Evolutionary conservation across 2,113 vertebrate genomes (phyloP).

Genomic region (Merops nubicus): DNA sequence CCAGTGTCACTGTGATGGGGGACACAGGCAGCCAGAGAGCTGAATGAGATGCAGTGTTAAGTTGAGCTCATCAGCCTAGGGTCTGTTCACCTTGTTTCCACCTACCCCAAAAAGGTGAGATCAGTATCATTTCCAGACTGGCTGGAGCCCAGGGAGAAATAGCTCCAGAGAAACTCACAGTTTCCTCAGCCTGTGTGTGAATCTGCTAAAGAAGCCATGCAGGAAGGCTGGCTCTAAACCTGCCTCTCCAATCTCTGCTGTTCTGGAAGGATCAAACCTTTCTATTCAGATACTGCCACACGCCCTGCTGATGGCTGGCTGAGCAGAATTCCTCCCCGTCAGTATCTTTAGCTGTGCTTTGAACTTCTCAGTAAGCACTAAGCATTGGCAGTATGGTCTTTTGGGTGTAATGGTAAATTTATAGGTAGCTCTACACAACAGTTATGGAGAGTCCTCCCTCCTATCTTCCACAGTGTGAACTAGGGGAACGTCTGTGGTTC

Average conservation of each 20-base stretch:
- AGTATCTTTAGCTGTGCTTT: neutral
- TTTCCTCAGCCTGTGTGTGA: slow-evolving; percentile 10
- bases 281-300: neutral
- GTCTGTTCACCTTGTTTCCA: neutral
- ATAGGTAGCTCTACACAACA: neutral
- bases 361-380: neutral
- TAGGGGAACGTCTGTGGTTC: neutral
- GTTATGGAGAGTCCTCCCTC: neutral
- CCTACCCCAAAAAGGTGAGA: neutral
- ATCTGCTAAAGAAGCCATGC: neutral
- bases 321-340: neutral
- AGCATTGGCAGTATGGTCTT: neutral
- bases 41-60: neutral
- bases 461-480: neutral
- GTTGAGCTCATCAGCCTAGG: neutral
- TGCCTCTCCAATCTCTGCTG: neutral
- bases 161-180: neutral
- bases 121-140: neutral
- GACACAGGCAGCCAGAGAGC: neutral
- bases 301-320: neutral
- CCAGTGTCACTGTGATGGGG: neutral
- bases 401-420: neutral
- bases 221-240: neutral
- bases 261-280: neutral
- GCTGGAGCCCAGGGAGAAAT: neutral